These are phyloP conservation scores for Macropodus opercularis DNA, from an alignment of 2,797 vertebrate genomes.

Conservation along the genomic window DNA sequence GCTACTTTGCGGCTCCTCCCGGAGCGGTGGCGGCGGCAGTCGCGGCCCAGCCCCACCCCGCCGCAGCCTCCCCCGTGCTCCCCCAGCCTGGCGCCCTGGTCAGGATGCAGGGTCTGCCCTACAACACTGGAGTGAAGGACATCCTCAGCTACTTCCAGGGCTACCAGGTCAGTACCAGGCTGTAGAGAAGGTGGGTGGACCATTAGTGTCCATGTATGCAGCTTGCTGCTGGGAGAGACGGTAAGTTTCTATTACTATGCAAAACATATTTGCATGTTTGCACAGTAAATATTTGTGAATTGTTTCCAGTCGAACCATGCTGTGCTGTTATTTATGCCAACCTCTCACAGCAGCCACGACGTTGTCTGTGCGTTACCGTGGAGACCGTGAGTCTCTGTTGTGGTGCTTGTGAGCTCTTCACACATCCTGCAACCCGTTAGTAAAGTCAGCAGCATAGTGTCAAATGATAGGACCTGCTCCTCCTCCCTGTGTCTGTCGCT, in stretches of 20 bases:
- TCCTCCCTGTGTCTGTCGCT: conserved; percentile 36
- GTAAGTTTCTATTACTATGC: too few species aligned
- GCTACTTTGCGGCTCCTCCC: conserved; percentile 90
- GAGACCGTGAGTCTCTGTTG: too few species aligned
- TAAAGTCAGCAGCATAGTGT: conserved; percentile 3
- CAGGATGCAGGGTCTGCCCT: conserved; percentile 95
- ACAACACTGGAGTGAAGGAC: conserved; percentile 94
- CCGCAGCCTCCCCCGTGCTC: conserved; percentile 79
- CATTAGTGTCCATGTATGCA: too few species aligned
- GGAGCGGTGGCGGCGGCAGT: conserved; percentile 85
- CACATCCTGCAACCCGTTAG: too few species aligned
- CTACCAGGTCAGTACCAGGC: conserved; percentile 92
- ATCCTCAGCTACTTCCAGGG: conserved; percentile 97
- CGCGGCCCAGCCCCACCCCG: conserved; percentile 80
- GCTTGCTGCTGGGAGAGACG: too few species aligned
- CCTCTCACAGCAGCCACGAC: background rate
- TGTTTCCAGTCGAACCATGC: too few species aligned
- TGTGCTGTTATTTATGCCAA: background rate
- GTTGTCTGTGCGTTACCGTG: too few species aligned
- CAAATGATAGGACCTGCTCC: conserved; percentile 49
- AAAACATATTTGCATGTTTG: too few species aligned
- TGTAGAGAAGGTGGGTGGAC: too few species aligned
- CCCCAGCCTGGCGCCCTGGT: conserved; percentile 90
- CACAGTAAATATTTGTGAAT: too few species aligned
- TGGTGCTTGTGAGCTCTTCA: too few species aligned